Evolutionary conservation across 1,140 invertebrate species (phyloP).

Genomic region (Aphaenogaster floridana): DNA sequence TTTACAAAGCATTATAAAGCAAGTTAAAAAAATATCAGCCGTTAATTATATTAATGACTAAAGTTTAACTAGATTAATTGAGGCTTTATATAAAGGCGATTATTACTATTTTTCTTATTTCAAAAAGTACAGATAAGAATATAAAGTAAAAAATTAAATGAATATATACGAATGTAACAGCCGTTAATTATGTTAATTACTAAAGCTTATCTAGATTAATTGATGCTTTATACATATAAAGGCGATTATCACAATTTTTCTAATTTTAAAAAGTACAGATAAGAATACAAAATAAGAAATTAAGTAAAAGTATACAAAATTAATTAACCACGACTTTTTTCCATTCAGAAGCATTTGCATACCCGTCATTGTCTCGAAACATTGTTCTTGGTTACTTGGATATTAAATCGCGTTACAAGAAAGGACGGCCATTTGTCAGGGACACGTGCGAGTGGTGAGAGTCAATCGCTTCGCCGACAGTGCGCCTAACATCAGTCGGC

Average conservation of each 20-base stretch:
- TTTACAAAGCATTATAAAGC: background rate
- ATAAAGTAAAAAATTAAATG: background rate
- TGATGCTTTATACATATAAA: background rate
- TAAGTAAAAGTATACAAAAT: background rate
- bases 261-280: background rate
- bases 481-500: conserved; percentile 3
- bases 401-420: background rate
- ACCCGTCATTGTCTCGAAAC: background rate
- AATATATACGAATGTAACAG: no score
- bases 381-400: background rate
- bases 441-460: background rate
- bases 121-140: background rate
- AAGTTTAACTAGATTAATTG: background rate
- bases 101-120: background rate
- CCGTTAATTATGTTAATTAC: background rate
- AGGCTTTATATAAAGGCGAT: background rate
- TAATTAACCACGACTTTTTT: background rate
- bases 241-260: background rate
- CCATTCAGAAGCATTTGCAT: background rate
- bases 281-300: background rate
- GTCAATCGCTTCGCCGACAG: conserved; percentile 6
- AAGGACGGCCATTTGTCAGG: background rate
- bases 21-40: background rate
- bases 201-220: background rate
- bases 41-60: background rate